Evolutionary conservation across 2,797 vertebrate species (phyloP).

Genomic region (Okamejei kenojei): DNA sequence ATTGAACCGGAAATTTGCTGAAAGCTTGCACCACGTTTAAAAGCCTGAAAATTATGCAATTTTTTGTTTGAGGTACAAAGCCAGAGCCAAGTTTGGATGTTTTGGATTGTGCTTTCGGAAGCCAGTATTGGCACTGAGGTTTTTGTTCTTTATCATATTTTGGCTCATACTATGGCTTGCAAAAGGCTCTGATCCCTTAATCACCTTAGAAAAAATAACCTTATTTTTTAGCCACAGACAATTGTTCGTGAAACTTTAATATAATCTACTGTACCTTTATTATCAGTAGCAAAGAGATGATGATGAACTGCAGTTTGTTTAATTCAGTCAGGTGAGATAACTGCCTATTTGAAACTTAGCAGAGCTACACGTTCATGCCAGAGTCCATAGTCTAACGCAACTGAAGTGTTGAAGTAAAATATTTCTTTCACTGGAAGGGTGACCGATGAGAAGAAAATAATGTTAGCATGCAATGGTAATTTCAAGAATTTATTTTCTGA

Average conservation of each 20-base stretch:
- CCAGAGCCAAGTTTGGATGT: too few relatives aligned
- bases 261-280: not conserved
- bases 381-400: conserved; percentile 23
- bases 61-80: not conserved
- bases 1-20: not conserved
- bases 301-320: not conserved
- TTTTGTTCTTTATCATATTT: not conserved
- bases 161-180: not conserved
- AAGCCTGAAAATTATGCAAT: not conserved
- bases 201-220: not conserved
- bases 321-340: not conserved
- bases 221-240: not conserved
- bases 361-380: not conserved
- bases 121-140: too few relatives aligned
- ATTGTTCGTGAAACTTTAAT: not conserved
- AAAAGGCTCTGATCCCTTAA: not conserved
- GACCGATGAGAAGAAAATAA: not conserved
- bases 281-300: not conserved
- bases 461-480: not conserved
- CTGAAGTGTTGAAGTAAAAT: not conserved
- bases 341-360: not conserved
- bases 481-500: not conserved
- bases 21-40: not conserved
- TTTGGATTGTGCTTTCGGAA: not conserved
- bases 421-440: not conserved